Evolutionary conservation across 2,797 vertebrate genomes (phyloP).

Genomic region (Eptatretus atami): DNA sequence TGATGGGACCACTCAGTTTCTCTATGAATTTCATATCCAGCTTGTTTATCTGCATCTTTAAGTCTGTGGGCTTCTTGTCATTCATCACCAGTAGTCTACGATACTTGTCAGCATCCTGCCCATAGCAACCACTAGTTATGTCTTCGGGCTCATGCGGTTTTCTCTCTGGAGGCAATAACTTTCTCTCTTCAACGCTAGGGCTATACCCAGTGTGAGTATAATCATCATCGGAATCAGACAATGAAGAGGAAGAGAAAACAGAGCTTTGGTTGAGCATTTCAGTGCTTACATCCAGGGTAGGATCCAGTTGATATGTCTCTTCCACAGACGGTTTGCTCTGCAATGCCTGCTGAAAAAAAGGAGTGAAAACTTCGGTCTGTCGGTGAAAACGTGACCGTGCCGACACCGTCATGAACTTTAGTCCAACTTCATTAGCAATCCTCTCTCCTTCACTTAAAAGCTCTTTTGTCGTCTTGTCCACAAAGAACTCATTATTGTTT

Average conservation of each 20-base stretch:
- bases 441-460: background rate
- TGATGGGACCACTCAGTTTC: background rate
- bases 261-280: slow-evolving; percentile 1
- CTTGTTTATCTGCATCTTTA: background rate
- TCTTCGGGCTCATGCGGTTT: too few species aligned
- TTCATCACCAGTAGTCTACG: background rate
- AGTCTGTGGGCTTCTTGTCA: background rate
- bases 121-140: too few species aligned
- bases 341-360: background rate
- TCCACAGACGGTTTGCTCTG: background rate
- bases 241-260: background rate
- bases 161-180: background rate
- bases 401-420: slow-evolving; percentile 1
- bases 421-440: background rate
- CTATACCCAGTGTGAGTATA: background rate
- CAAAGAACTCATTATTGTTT: slow-evolving; percentile 3
- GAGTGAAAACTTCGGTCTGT: slow-evolving; percentile 3
- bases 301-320: background rate
- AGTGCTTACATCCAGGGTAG: background rate
- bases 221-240: background rate
- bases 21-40: background rate
- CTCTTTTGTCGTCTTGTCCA: background rate
- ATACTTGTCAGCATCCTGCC: background rate
- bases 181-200: background rate
- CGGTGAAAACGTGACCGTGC: background rate